Conservation (phyloP, 2,113 vertebrate species). For the Podiceps cristatus region DNA sequence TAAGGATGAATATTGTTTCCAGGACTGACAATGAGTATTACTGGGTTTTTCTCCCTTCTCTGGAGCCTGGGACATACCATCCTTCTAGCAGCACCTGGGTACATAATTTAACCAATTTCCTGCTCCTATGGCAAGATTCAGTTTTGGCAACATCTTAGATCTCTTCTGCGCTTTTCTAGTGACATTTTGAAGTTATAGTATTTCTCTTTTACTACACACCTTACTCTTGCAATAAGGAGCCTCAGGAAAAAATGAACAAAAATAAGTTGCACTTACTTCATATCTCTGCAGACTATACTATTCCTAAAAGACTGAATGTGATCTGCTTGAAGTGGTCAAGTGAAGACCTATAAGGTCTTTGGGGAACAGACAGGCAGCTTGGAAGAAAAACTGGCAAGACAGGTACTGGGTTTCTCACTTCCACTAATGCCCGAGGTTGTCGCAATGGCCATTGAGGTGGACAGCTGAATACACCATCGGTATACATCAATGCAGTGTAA, state of each 20-base stretch:
- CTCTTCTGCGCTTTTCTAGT: not conserved
- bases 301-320: not conserved
- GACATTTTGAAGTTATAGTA: not conserved
- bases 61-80: not conserved
- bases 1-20: not conserved
- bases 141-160: not conserved
- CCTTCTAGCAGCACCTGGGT: not conserved
- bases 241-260: not conserved
- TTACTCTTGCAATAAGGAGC: not conserved
- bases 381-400: not conserved
- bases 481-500: rapidly evolving
- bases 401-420: not conserved
- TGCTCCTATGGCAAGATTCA: not conserved
- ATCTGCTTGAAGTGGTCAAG: not conserved
- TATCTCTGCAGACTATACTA: not conserved
- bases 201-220: not conserved
- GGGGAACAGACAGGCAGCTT: not conserved
- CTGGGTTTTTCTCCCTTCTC: not conserved
- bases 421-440: not conserved
- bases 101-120: not conserved
- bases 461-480: not conserved
- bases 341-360: not conserved
- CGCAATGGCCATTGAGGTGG: not conserved
- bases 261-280: not conserved
- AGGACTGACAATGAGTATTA: not conserved